Percentiles rank a stretch among this genome's conserved stretches.
These are phyloP conservation scores for Phyllotreta striolata DNA, from an alignment of 2,888 invertebrate genomes.

Conservation along the genomic window DNA sequence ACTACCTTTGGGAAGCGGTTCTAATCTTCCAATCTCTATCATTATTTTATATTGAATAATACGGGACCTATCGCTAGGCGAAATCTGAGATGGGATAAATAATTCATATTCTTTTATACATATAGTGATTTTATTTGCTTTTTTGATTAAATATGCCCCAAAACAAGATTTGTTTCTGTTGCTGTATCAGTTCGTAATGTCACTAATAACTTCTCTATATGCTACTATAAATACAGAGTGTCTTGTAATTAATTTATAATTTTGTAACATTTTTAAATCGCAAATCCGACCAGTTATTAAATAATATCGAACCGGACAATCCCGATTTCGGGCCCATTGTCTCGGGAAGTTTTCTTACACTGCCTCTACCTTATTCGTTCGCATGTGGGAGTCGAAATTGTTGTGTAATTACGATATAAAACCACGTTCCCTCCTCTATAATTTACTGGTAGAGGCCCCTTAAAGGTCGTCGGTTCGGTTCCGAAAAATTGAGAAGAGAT, in stretches of 20 bases:
- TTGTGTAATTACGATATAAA: constrained; percentile 18
- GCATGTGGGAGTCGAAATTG: constrained; percentile 17
- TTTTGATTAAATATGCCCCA: neutral
- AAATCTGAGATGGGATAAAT: constrained; percentile 32
- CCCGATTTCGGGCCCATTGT: constrained; percentile 18
- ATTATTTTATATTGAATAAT: constrained; percentile 37
- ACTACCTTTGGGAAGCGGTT: constrained; percentile 39
- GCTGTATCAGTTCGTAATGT: too few species aligned
- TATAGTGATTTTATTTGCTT: constrained; percentile 6
- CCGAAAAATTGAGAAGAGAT: constrained; percentile 6
- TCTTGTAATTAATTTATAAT: too few species aligned
- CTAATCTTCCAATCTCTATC: constrained; percentile 46
- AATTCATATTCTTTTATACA: constrained; percentile 24
- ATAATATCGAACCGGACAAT: neutral
- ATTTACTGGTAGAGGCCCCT: constrained; percentile 22
- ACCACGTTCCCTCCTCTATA: constrained; percentile 19
- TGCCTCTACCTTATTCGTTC: constrained; percentile 21
- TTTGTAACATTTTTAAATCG: too few species aligned
- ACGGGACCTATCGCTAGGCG: constrained; percentile 27
- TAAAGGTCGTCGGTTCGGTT: constrained; percentile 17
- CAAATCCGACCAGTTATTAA: too few species aligned
- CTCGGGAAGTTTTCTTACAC: constrained; percentile 5
- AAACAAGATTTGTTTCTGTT: constrained; percentile 1
- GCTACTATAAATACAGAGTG: too few species aligned
- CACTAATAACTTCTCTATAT: too few species aligned